Conservation (phyloP, 2,113 vertebrate species). For the Triplophysa tibetana region DNA sequence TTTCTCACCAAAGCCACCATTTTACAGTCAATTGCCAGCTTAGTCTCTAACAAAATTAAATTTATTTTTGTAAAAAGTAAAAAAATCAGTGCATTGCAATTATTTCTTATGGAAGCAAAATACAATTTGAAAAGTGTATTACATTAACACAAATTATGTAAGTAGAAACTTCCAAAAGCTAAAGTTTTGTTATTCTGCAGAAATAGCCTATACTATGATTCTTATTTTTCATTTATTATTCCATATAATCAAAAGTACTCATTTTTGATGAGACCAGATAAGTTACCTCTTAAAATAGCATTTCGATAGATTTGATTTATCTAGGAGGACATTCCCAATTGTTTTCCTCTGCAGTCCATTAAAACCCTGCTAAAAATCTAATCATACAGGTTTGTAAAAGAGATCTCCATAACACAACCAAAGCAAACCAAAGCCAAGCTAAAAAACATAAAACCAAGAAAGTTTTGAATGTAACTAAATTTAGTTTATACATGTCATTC, state of each 20-base stretch:
- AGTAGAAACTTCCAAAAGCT: background rate
- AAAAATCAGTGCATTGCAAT: constrained; percentile 30
- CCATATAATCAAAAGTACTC: background rate
- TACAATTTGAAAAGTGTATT: background rate
- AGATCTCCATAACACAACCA: background rate
- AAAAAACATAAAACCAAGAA: constrained; percentile 30
- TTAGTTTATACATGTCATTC: constrained; percentile 8
- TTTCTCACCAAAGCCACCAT: constrained; percentile 19
- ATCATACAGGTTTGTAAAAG: background rate
- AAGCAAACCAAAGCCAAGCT: constrained; percentile 1
- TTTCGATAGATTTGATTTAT: background rate
- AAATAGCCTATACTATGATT: background rate
- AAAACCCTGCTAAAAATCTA: constrained; percentile 14
- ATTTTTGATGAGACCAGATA: background rate
- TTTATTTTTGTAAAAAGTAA: constrained; percentile 1
- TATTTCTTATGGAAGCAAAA: background rate
- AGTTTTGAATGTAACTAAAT: constrained; percentile 11
- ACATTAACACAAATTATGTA: background rate
- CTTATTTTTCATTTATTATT: too few relatives aligned
- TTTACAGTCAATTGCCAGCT: constrained; percentile 19
- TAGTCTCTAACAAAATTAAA: background rate
- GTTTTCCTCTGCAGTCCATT: background rate
- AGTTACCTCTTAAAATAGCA: background rate
- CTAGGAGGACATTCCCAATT: background rate
- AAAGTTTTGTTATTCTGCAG: background rate